Evolutionary conservation across 2,113 vertebrate species (phyloP), one percentile per base, ranked within the genome.

Genomic region (Mirounga angustirostris): DNA sequence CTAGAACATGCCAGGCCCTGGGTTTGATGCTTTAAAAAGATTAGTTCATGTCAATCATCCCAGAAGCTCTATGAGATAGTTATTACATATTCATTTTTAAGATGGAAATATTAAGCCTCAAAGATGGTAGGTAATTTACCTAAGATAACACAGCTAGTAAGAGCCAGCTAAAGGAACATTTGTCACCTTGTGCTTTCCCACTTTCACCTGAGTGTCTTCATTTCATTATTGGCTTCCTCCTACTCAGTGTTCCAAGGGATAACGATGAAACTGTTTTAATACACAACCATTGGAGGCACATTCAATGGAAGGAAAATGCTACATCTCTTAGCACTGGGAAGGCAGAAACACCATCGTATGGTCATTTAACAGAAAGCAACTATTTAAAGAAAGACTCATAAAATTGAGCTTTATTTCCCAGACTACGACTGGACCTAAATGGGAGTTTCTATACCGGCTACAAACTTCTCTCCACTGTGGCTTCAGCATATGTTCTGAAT

Each of bases 281-380:
- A 87, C 36, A 83, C 7, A 91, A 82, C 2, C 11, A 71, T 11
- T 4, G 7, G 18, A 65, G 22, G 0, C 9, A 28, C 13, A 78
- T 46, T 7, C 11, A 19, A 69, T 19, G 6, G 19, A 83, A 89
- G 40, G 61, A 97, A 96, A 36, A 21, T 54, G 18, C 4, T 12
- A 69, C 54, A 36, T 76, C 19, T 84, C 18, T 67, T 15, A 46
- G 30, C 7, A 21, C 46, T 82, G 5, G 21, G 15, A 71, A 97
- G 28, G 28, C 63, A 94, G 76, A 93, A 84, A 61, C 58, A 89
- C 40, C 40, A 85, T 16, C 18, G 58, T 14, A 50, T 4, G n/a
- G 10, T 94, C 24, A 78, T 54, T 82, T 67, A 71, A 87, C 83
- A 87, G 71, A 73, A 84, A 97, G 58, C 95, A 52, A 79, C 71